phyloP scores from a whole-genome alignment of 2,113 vertebrate species.

The Antechinus flavipes region DNA sequence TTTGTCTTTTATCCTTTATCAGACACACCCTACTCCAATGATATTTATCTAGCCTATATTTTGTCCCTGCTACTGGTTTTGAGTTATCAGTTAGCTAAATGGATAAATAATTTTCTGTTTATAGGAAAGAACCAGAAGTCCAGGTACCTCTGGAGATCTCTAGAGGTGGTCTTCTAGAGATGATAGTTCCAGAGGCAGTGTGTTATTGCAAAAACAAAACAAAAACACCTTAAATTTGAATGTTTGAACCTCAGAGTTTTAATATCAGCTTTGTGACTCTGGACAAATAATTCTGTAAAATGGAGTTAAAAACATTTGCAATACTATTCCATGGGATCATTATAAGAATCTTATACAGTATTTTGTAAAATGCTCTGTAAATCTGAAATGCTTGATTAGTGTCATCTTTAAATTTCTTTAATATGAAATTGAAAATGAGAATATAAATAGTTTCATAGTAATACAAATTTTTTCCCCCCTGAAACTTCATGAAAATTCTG shows the following conservation, averaged over 20 bases:
- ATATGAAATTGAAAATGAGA: not conserved
- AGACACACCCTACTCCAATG: not conserved
- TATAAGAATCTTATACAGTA: not conserved
- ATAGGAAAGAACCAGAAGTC: not conserved
- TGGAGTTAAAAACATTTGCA: not conserved
- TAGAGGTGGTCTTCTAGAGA: not conserved
- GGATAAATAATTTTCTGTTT: not conserved
- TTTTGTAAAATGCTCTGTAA: not conserved
- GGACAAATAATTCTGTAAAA: not conserved
- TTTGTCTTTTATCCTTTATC: not conserved
- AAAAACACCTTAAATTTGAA: not conserved
- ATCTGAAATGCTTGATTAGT: not conserved
- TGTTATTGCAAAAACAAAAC: not conserved
- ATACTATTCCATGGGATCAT: not conserved
- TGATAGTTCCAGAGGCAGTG: not conserved
- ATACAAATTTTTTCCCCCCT: not conserved
- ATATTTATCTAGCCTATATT: not conserved
- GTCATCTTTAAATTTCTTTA: not conserved
- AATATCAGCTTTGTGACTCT: not conserved
- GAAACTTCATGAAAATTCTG: not conserved
- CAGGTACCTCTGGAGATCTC: slow-evolving; percentile 19
- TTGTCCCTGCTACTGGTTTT: not conserved
- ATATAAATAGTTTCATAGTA: not conserved
- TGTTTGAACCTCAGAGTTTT: not conserved
- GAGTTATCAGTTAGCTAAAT: not conserved